Evolutionary conservation across 2,113 vertebrate genomes (phyloP).

Genomic region (Diphyllodes magnificus): DNA sequence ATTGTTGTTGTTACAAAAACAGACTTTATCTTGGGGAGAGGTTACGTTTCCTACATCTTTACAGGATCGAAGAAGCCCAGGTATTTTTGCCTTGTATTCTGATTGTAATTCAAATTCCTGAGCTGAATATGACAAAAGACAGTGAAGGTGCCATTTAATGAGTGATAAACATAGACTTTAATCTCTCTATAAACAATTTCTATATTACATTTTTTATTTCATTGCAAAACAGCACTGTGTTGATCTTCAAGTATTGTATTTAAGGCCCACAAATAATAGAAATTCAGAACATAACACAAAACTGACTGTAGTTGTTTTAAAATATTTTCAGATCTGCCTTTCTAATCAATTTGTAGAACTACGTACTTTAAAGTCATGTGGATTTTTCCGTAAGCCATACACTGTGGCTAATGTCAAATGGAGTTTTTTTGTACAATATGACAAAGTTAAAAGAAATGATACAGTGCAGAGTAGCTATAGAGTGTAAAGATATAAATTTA

Average conservation of each 20-base stretch:
- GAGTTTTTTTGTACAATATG: background rate
- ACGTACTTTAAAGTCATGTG: background rate
- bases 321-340: slow-evolving; percentile 43
- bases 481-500: background rate
- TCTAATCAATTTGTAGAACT: slow-evolving; percentile 14
- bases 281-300: slow-evolving; percentile 16
- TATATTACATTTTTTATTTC: slow-evolving; percentile 67
- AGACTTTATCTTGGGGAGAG: background rate
- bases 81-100: slow-evolving; percentile 58
- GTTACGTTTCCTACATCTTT: background rate
- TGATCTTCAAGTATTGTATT: slow-evolving; percentile 71
- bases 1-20: background rate
- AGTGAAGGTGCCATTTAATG: slow-evolving; percentile 68
- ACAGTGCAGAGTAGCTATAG: background rate
- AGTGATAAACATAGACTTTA: slow-evolving; percentile 59
- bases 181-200: slow-evolving; percentile 61
- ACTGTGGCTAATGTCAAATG: background rate
- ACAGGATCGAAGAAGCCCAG: slow-evolving; percentile 26
- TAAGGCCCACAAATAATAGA: slow-evolving; percentile 57
- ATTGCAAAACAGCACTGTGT: slow-evolving; percentile 43
- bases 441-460: background rate
- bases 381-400: background rate
- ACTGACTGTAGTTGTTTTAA: background rate
- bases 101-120: slow-evolving; percentile 71
- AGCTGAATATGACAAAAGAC: slow-evolving; percentile 62